Evolutionary conservation across 1,140 invertebrate species (phyloP), one percentile per base, ranked within the genome.

Genomic region (Kradibia gibbosae): DNA sequence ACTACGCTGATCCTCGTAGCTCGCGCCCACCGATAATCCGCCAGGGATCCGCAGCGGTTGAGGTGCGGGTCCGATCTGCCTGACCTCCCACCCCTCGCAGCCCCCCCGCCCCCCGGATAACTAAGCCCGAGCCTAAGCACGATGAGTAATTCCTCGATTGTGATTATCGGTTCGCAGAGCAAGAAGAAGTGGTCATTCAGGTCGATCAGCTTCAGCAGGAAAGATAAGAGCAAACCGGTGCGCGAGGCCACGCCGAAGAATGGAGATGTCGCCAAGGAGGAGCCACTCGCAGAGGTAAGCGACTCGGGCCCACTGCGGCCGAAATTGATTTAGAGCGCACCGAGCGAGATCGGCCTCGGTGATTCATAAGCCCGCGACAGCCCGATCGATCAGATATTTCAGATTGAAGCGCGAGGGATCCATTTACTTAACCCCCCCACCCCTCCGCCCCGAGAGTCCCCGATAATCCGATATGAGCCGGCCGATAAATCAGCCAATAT

Each of bases 101-200:
- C 50, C 10, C 3, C 50, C 20, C 20, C 4, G 5, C 50, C 22
- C 5, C 50, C 50, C 15, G n/a, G n/a, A n/a, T 53, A 53, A 53
- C 20, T 3, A 53, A 53, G n/a, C n/a, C n/a, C 50, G 50, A 22
- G 15, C 15, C 42, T n/a, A 13, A 45, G 10, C 50, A 53, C 3
- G 15, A 20, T 53, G 67, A 25, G 22, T 71, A 71, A 71, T 71
- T 34, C 31, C 53, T 70, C 67, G 55, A 34, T 78, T 86, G 80
- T 82, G 83, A 83, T 85, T 70, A 25, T 53, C 34, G 20, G 28
- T 88, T 92, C 88, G 34, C 88, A 93, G 93, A 88, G 92, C 79
- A 96, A 96, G 92, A 96, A 96, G 93, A 96, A 96, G 92, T 96
- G 95, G 95, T 96, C 95, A 83, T 95, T 96, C 91, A 94, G 95